Evolutionary conservation across 2,113 vertebrate genomes (phyloP).

Genomic region (Syngnathus scovelli): DNA sequence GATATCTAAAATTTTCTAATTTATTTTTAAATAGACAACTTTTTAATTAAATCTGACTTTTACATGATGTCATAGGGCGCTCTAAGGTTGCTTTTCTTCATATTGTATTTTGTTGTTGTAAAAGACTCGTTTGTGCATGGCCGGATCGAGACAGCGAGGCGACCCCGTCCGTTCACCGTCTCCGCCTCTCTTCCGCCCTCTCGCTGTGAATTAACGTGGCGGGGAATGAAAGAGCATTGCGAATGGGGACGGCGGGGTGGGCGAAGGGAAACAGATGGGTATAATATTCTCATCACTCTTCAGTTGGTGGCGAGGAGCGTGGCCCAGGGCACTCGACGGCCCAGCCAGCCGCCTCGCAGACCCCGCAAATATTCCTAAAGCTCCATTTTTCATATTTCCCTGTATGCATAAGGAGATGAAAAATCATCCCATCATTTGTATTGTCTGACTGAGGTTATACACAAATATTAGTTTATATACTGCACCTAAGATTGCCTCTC

Average conservation of each 20-base stretch:
- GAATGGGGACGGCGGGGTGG: conserved; percentile 71
- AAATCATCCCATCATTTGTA: conserved; percentile 97
- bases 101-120: too few relatives aligned
- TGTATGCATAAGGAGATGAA: conserved; percentile 99
- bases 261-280: conserved; percentile 83
- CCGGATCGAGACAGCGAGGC: conserved; percentile 41
- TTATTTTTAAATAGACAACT: not conserved
- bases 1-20: not conserved
- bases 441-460: conserved; percentile 98
- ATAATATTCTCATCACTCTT: conserved; percentile 99
- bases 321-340: conserved; percentile 92
- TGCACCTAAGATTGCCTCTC: conserved; percentile 88
- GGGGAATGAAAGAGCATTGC: conserved; percentile 64
- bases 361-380: conserved; percentile 94
- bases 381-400: conserved; percentile 98
- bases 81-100: too few relatives aligned
- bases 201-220: conserved; percentile 80
- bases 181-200: conserved; percentile 30
- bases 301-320: conserved; percentile 84
- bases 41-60: not conserved
- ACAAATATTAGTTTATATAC: conserved; percentile 99
- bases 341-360: conserved; percentile 84
- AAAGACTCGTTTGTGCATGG: conserved; percentile 77
- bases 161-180: conserved; percentile 8
- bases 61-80: not conserved